Evolutionary conservation across 2,888 invertebrate species (phyloP), one percentile per base, ranked within the genome.

Genomic region (Epirrhoe alternata): DNA sequence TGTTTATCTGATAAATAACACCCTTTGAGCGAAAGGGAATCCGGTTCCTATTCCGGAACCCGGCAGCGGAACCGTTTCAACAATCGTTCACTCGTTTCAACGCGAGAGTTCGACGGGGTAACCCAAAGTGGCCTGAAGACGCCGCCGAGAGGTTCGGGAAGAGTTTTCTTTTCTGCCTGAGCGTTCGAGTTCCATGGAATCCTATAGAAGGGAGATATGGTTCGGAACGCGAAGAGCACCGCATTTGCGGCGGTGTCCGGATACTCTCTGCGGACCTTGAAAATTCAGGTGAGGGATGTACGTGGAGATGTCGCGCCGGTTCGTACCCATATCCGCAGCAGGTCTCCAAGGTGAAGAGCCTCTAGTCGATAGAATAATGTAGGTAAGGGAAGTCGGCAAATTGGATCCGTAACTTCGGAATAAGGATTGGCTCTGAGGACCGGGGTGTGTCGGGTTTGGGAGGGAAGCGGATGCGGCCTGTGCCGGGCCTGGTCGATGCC

Each of bases 261-360:
- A 79, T 78, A 68, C 78, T 82, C 79, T 83, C 81, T 78, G 80
- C 79, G 84, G 83, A 82, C 82, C 84, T 84, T 85, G 83, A 85
- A 85, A 84, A 84, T 83, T 83, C 79, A 83, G 82, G 83, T 79
- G 80, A 79, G 78, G 82, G 80, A 82, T 81, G 78, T 79, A 85
- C 83, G 73, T 80, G 78, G 78, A 86, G 77, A 80, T 80, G 78
- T 86, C 83, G 80, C 83, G 82, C 83, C 79, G 84, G 79, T 78
- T 94, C 94, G 95, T 95, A 95, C 95, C 94, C 94, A 95, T 95
- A 95, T 95, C 95, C 95, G 95, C 95, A 95, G 94, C 95, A 95
- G 95, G 95, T 96, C 95, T 95, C 95, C 95, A 94, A 95, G 95
- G 95, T 95, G 90, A 94, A 92, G 90, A 94, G 94, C 94, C 94